Conservation (phyloP, 2,113 vertebrate species). For the Podilymbus podiceps region DNA sequence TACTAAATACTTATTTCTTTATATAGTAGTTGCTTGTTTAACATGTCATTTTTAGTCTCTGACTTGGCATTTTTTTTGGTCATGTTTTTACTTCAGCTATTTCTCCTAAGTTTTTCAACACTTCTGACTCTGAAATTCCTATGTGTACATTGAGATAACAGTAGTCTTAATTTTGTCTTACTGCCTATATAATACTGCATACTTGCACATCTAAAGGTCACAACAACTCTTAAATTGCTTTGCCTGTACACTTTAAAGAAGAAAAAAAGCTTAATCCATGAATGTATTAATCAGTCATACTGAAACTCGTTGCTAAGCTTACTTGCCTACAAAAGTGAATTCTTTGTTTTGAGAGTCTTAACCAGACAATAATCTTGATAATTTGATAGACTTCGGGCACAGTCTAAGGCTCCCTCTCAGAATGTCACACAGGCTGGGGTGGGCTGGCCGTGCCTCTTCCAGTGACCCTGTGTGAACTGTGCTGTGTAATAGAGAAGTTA, state of each 20-base stretch:
- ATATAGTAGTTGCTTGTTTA: neutral
- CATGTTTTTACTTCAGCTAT: neutral
- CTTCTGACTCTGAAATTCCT: neutral
- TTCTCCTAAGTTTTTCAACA: neutral
- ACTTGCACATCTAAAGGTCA: neutral
- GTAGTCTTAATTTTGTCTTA: neutral
- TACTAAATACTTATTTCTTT: neutral
- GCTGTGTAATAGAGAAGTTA: neutral
- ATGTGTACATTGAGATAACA: neutral
- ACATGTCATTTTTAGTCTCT: neutral
- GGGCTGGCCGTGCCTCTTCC: neutral
- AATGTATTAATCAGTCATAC: neutral
- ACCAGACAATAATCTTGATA: neutral
- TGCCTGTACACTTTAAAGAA: neutral
- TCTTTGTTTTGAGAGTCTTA: neutral
- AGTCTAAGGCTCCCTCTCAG: neutral
- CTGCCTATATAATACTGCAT: neutral
- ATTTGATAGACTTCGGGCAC: neutral
- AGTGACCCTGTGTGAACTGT: accelerated
- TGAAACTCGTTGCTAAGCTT: neutral
- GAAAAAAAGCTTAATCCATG: neutral
- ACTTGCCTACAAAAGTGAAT: neutral
- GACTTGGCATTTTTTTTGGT: neutral
- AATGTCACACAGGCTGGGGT: neutral
- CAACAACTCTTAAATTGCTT: neutral